These are phyloP conservation scores for Papilio elwesi DNA, from an alignment of 2,888 invertebrate species.

Conservation along the genomic window DNA sequence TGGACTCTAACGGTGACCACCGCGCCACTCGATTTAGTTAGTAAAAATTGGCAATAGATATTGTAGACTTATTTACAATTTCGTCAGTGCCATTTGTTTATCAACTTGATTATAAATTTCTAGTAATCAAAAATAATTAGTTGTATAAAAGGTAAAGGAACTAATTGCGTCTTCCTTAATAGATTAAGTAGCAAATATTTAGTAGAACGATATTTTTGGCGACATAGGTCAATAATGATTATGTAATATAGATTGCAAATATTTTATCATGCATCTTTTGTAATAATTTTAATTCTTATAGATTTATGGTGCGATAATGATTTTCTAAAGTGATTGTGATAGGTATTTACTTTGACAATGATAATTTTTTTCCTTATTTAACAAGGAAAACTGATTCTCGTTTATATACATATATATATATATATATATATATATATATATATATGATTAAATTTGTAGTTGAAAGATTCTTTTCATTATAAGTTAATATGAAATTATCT, in stretches of 20 bases:
- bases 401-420: no score
- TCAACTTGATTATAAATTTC: neutral
- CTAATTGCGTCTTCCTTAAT: conserved; percentile 11
- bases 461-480: no score
- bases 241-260: conserved; percentile 24
- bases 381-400: no score
- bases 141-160: neutral
- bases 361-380: no score
- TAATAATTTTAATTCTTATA: neutral
- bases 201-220: conserved; percentile 23
- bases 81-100: neutral
- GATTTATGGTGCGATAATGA: neutral
- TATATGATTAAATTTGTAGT: no score
- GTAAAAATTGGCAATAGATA: no score
- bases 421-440: no score
- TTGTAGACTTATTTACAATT: neutral
- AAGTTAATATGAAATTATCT: no score
- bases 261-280: neutral
- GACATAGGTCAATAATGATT: neutral
- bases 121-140: neutral
- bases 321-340: neutral
- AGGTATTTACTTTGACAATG: no score
- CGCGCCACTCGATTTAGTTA: no score
- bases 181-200: neutral
- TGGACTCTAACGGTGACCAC: no score